phyloP scores from a whole-genome alignment of 37 sponge, comb jelly and placozoan species.

The Spongilla lacustris region DNA sequence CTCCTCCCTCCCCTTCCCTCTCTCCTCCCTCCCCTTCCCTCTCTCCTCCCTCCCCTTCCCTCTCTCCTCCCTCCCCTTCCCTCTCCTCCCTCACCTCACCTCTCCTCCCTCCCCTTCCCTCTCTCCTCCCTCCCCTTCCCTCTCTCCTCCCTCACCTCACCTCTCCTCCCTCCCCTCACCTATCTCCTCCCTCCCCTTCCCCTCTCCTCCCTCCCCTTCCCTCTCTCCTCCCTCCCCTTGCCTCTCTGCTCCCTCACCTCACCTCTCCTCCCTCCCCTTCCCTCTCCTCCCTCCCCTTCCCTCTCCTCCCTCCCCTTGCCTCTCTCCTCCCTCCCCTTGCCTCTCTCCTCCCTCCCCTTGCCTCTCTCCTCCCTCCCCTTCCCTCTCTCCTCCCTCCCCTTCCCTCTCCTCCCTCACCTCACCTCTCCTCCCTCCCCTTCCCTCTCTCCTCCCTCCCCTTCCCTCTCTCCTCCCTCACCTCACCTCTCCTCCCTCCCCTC shows the following conservation, averaged over 20 bases:
- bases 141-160: not conserved
- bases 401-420: not conserved
- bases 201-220: not conserved
- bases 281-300: not conserved
- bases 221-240: not conserved
- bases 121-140: not conserved
- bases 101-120: not conserved
- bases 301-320: not conserved
- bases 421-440: not conserved
- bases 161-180: not conserved
- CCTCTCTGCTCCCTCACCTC: not conserved
- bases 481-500: not conserved
- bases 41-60: not conserved
- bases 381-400: not conserved
- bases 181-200: not conserved
- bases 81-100: not conserved
- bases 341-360: not conserved
- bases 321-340: not conserved
- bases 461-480: not conserved
- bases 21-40: not conserved
- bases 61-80: not conserved
- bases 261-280: not conserved
- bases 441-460: not conserved
- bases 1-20: not conserved
- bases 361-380: not conserved